Evolutionary conservation across 1,140 invertebrate species (phyloP).

Genomic region (Papilio machaon): DNA sequence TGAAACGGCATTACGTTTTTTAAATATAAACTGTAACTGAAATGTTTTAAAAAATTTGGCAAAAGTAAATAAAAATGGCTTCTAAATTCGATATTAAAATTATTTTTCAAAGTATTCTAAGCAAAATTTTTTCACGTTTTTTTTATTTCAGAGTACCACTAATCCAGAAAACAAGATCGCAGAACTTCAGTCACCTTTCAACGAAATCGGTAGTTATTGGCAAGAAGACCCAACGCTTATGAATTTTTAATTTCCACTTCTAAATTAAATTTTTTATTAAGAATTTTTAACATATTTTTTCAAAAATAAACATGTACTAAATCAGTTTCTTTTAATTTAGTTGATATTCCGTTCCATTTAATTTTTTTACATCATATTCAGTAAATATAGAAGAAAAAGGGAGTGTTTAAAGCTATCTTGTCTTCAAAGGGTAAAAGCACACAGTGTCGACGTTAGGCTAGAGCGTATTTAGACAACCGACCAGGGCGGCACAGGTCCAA

Average conservation of each 20-base stretch:
- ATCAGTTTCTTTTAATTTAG: slow-evolving; percentile 13
- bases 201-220: slow-evolving; percentile 60
- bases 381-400: too few relatives aligned
- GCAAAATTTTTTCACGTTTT: not conserved
- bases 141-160: slow-evolving; percentile 43
- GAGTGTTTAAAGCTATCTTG: too few relatives aligned
- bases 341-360: not conserved
- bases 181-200: slow-evolving; percentile 62
- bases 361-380: too few relatives aligned
- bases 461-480: too few relatives aligned
- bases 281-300: not conserved
- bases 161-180: slow-evolving; percentile 51
- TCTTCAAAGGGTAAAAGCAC: too few relatives aligned
- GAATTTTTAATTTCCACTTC: not conserved
- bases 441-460: too few relatives aligned
- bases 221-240: slow-evolving; percentile 42
- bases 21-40: too few relatives aligned
- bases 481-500: too few relatives aligned
- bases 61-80: too few relatives aligned
- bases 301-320: slow-evolving; percentile 8
- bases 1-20: too few relatives aligned
- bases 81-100: too few relatives aligned
- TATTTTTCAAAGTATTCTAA: not conserved
- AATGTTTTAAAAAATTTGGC: too few relatives aligned
- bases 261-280: not conserved